phyloP scores from a whole-genome alignment of 2,797 vertebrate species.

The Eurystomus glaucurus region DNA sequence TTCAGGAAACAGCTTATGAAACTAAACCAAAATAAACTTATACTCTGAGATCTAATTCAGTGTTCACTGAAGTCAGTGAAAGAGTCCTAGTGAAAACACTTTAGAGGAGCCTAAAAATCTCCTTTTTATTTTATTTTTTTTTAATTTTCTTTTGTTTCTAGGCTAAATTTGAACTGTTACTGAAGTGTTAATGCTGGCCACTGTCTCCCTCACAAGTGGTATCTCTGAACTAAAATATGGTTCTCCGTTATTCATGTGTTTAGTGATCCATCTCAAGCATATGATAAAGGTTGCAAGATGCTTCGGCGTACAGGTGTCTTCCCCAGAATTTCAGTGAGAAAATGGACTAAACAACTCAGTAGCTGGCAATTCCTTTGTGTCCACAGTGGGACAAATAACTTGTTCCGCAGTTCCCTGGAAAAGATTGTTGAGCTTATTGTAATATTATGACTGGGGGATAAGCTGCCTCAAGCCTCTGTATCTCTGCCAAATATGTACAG shows the following conservation, averaged over 20 bases:
- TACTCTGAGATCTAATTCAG: background rate
- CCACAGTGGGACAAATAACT: background rate
- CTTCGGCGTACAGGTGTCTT: background rate
- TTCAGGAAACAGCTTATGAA: background rate
- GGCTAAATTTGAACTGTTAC: background rate
- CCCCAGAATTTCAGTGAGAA: background rate
- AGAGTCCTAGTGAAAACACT: background rate
- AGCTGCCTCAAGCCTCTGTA: background rate
- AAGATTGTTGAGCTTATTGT: background rate
- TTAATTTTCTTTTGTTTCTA: background rate
- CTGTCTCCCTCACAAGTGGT: background rate
- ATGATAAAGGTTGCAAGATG: background rate
- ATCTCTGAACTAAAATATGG: background rate
- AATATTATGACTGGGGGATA: background rate
- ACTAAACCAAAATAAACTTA: background rate
- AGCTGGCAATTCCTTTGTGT: background rate
- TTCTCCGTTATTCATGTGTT: background rate
- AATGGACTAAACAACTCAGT: background rate
- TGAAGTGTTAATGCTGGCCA: background rate
- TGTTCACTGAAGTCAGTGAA: background rate
- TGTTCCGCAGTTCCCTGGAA: background rate
- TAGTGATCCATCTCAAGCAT: rapidly evolving
- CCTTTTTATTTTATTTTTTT: background rate
- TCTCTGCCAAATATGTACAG: background rate
- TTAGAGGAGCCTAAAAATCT: background rate